Evolutionary conservation across 2,113 vertebrate genomes (phyloP).

Genomic region (Aspidoscelis tigris): DNA sequence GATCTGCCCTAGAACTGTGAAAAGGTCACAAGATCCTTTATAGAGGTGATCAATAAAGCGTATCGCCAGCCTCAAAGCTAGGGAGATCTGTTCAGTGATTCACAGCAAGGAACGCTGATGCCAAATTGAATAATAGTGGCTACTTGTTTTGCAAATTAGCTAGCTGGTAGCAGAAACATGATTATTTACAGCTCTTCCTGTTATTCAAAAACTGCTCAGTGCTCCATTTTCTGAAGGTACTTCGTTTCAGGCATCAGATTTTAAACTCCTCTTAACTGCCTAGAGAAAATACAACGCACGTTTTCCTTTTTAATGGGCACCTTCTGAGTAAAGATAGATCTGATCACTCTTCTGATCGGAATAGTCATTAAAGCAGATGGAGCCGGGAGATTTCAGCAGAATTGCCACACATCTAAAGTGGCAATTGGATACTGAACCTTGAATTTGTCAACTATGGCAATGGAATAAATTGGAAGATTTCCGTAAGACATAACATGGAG

Average conservation of each 20-base stretch:
- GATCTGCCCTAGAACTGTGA: too few species aligned
- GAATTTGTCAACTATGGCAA: not conserved
- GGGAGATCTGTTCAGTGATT: constrained; percentile 1
- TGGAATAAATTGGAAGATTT: constrained; percentile 8
- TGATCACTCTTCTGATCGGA: not conserved
- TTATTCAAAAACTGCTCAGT: constrained; percentile 4
- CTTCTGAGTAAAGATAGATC: not conserved
- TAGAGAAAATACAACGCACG: not conserved
- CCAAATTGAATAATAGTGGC: constrained; percentile 23
- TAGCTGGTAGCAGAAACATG: not conserved
- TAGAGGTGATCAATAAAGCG: not conserved
- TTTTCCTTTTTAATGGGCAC: not conserved
- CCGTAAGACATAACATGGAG: not conserved
- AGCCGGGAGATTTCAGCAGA: not conserved
- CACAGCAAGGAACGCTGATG: not conserved
- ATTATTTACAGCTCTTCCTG: constrained; percentile 25
- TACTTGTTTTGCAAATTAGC: constrained; percentile 24
- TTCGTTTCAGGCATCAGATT: not conserved
- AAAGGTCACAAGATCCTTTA: not conserved
- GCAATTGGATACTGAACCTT: constrained; percentile 2
- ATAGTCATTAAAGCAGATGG: not conserved
- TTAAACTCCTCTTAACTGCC: constrained; percentile 1
- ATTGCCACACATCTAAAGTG: not conserved
- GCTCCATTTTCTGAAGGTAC: not conserved
- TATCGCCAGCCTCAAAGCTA: not conserved